These are phyloP conservation scores for Girardia tigrina DNA, from an alignment of 2,888 invertebrate species.

Conservation along the genomic window DNA sequence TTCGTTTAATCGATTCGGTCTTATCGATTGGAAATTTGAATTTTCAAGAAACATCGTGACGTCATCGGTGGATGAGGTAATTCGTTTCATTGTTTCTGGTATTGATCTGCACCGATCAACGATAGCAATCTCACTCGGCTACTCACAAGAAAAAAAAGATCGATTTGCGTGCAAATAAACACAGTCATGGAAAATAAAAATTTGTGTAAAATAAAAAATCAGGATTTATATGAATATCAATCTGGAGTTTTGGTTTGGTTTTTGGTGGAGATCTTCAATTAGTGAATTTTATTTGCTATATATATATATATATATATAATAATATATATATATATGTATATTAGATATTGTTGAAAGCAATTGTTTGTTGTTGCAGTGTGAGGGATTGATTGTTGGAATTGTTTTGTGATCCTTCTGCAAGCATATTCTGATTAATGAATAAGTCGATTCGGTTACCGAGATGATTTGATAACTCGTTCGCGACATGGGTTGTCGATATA, in stretches of 20 bases:
- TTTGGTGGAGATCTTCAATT: too few relatives aligned
- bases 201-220: too few relatives aligned
- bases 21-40: too few relatives aligned
- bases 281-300: too few relatives aligned
- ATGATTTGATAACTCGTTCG: constrained; percentile 10
- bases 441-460: constrained; percentile 11
- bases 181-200: not conserved
- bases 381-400: not conserved
- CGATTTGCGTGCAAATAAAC: not conserved
- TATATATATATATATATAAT: too few relatives aligned
- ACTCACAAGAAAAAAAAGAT: not conserved
- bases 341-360: constrained; percentile 19
- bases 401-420: not conserved
- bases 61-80: constrained; percentile 12
- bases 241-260: too few relatives aligned
- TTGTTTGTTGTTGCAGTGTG: not conserved
- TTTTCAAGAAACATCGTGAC: not conserved
- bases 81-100: not conserved
- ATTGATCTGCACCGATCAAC: not conserved
- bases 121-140: not conserved
- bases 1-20: too few relatives aligned
- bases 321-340: too few relatives aligned
- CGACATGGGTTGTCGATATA: not conserved
- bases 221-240: too few relatives aligned
- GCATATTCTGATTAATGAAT: constrained; percentile 19